Conservation (phyloP, 2,888 invertebrate genomes). For the Drosophila macrospina region DNA sequence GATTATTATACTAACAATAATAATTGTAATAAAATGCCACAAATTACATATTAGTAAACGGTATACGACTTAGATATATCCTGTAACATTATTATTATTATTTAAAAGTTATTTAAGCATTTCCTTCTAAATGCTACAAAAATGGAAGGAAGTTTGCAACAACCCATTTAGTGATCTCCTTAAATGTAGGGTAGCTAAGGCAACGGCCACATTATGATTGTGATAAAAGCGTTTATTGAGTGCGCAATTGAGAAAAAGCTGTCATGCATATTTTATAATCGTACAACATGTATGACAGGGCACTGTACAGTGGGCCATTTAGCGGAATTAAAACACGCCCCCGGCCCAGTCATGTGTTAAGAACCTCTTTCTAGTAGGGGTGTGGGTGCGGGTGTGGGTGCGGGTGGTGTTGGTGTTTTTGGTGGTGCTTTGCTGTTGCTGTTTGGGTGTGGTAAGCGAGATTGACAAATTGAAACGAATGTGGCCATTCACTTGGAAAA, state of each 20-base stretch:
- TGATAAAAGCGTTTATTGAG: constrained; percentile 32
- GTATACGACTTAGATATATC: too few species aligned
- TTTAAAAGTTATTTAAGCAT: too few species aligned
- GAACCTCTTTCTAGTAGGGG: not conserved
- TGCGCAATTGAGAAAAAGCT: constrained; percentile 65
- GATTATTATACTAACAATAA: too few species aligned
- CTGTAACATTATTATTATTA: too few species aligned
- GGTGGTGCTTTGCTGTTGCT: constrained; percentile 10
- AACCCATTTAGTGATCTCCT: not conserved
- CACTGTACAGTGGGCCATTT: constrained; percentile 57
- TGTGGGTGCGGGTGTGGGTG: constrained; percentile 3
- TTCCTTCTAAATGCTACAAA: too few species aligned
- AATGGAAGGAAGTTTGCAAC: not conserved
- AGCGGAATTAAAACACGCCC: constrained; percentile 68
- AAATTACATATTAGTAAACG: too few species aligned
- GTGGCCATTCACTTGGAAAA: constrained; percentile 81
- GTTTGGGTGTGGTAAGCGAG: constrained; percentile 49
- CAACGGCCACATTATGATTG: constrained; percentile 33
- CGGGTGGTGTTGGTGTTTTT: constrained; percentile 15
- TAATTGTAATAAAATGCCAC: too few species aligned
- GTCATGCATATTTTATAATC: constrained; percentile 71
- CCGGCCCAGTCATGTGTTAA: constrained; percentile 42
- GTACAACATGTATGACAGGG: constrained; percentile 38
- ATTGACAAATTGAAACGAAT: constrained; percentile 85
- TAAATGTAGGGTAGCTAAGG: constrained; percentile 21